Conservation (phyloP, 2,888 invertebrate genomes). For the Sepiola atlantica region DNA sequence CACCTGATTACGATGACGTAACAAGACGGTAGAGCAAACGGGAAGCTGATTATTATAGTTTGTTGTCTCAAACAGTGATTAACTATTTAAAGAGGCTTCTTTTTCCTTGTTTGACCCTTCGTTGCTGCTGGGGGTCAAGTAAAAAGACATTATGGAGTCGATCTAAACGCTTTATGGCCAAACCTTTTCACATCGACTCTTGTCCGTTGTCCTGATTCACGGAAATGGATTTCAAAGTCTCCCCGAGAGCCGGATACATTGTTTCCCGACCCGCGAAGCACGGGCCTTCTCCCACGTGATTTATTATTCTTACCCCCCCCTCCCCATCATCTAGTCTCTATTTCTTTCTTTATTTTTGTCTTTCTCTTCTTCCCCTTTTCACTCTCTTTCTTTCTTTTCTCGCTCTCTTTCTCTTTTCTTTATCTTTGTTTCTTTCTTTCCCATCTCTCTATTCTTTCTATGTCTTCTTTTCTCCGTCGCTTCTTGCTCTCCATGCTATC, state of each 20-base stretch:
- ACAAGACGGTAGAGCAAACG: neutral
- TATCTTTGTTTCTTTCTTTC: neutral
- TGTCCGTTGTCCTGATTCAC: neutral
- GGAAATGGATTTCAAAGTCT: constrained; percentile 4
- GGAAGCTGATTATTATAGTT: neutral
- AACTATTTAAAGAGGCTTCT: constrained; percentile 32
- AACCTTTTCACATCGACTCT: neutral
- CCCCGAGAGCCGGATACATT: constrained; percentile 9
- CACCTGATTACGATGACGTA: too few species aligned
- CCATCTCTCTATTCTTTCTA: neutral
- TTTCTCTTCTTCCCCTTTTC: too few species aligned
- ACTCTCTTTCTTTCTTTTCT: neutral
- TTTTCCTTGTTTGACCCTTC: neutral
- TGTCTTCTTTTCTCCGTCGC: neutral
- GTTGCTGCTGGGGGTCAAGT: constrained; percentile 32
- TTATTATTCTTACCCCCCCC: neutral
- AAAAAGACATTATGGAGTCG: neutral
- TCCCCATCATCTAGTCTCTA: neutral
- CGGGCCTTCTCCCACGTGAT: neutral
- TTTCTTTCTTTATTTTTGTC: too few species aligned
- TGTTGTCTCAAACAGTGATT: constrained; percentile 11
- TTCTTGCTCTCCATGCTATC: too few species aligned
- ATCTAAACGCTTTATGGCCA: neutral
- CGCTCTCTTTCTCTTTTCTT: neutral
- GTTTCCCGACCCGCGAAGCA: neutral